A percentile compares a stretch with the other conserved stretches of the same genome.
These are phyloP conservation scores for Alfaro cultratus DNA, from an alignment of 2,797 vertebrate genomes.

Conservation along the genomic window DNA sequence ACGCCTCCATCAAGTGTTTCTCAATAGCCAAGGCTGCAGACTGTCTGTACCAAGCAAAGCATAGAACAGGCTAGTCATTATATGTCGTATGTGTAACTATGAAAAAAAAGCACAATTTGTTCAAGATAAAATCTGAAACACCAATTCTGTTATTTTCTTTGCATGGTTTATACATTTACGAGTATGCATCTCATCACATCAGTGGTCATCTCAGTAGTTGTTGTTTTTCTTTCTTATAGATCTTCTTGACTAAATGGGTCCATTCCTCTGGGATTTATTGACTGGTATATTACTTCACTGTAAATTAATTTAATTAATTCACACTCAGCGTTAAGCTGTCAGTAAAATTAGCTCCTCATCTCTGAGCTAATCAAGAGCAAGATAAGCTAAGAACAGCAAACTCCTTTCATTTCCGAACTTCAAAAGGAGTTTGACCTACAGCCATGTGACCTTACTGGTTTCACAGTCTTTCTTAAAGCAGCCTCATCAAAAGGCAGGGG, in stretches of 20 bases:
- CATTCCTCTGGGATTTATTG: conserved; percentile 17
- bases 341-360: conserved; percentile 42
- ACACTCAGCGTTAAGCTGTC: conserved; percentile 37
- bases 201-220: too few relatives aligned
- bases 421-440: conserved; percentile 45
- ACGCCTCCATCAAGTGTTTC: too few relatives aligned
- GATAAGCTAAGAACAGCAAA: conserved; percentile 34
- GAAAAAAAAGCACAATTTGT: not conserved
- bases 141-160: not conserved
- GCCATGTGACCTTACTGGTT: conserved; percentile 20
- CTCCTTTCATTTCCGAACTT: conserved; percentile 33
- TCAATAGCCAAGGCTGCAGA: too few relatives aligned
- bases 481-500: conserved; percentile 52
- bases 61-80: too few relatives aligned
- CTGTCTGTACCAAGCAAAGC: too few relatives aligned
- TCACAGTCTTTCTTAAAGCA: conserved; percentile 46
- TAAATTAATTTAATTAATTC: conserved; percentile 38
- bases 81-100: not conserved
- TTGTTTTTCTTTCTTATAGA: not conserved
- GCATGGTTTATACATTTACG: not conserved
- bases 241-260: not conserved
- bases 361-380: conserved; percentile 21
- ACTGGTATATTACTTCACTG: conserved; percentile 31
- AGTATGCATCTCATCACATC: not conserved
- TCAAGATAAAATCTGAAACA: not conserved